Evolutionary conservation across 2,888 invertebrate species (phyloP).

Genomic region (Cerceris rybyensis): DNA sequence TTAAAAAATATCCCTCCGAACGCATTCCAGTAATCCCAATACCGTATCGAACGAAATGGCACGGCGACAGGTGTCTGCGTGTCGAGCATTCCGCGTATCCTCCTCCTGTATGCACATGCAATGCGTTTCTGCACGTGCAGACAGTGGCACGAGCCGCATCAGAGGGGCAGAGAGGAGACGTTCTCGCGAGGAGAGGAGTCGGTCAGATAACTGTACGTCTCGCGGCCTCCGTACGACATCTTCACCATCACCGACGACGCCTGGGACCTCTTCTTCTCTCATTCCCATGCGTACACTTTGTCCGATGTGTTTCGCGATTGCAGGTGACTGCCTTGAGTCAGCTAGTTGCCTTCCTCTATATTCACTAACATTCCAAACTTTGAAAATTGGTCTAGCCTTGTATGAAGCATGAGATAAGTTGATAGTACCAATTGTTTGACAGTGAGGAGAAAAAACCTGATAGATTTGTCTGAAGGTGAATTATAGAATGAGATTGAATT

Average conservation of each 20-base stretch:
- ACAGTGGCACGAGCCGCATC: constrained; percentile 28
- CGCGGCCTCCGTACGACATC: constrained; percentile 79
- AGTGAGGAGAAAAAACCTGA: too few species aligned
- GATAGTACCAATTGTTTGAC: too few species aligned
- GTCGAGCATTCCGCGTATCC: neutral
- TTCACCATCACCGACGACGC: constrained; percentile 68
- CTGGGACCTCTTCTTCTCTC: constrained; percentile 60
- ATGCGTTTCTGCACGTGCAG: constrained; percentile 20
- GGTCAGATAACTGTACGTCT: constrained; percentile 81
- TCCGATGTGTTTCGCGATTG: constrained; percentile 28
- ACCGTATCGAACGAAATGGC: neutral
- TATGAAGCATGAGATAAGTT: too few species aligned
- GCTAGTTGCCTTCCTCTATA: too few species aligned
- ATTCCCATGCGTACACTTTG: constrained; percentile 50
- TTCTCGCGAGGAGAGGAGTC: constrained; percentile 74
- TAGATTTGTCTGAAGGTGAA: too few species aligned
- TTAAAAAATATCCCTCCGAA: too few species aligned
- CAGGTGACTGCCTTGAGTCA: neutral
- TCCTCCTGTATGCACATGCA: neutral
- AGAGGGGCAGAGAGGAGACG: constrained; percentile 38
- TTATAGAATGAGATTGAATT: too few species aligned
- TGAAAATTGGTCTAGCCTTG: too few species aligned
- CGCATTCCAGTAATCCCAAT: neutral
- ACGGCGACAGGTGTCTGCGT: neutral
- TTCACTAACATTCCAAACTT: too few species aligned